phyloP scores from a whole-genome alignment of 2,888 invertebrate species.

The Hirtodrosophila duncani region DNA sequence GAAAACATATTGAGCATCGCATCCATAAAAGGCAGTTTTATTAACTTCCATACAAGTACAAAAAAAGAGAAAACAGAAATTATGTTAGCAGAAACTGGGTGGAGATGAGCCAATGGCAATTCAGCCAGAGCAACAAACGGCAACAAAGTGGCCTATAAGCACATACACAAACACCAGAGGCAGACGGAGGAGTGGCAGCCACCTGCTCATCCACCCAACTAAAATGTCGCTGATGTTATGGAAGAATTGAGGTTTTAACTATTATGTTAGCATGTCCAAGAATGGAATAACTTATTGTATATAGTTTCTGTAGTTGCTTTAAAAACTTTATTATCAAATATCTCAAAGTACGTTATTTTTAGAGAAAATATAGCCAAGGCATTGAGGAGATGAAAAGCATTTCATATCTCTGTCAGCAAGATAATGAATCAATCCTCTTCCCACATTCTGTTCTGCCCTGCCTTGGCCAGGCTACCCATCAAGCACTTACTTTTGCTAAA shows the following conservation, averaged over 20 bases:
- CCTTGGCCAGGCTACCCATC: no score
- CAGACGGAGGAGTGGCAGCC: conserved; percentile 10
- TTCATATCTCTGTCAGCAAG: no score
- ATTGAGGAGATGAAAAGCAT: no score
- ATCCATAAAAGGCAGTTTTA: conserved; percentile 66
- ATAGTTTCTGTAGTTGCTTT: no score
- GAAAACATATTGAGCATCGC: conserved; percentile 67
- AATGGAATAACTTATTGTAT: no score
- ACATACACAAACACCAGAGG: conserved; percentile 42
- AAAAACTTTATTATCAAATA: no score
- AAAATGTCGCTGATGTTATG: conserved; percentile 18
- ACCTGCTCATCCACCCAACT: conserved; percentile 25
- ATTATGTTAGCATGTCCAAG: no score
- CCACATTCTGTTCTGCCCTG: no score
- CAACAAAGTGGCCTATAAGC: conserved; percentile 60
- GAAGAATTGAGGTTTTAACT: not conserved
- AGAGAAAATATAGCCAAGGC: no score
- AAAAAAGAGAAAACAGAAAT: conserved; percentile 1
- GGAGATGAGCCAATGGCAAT: conserved; percentile 13
- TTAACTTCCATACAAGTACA: conserved; percentile 60
- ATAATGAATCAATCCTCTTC: no score
- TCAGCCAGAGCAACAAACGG: conserved; percentile 33
- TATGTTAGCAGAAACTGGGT: conserved; percentile 1
- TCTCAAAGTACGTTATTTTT: no score
- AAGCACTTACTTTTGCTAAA: not conserved